These are phyloP conservation scores for Mus pahari DNA, from an alignment of 2,113 vertebrate species.

Conservation along the genomic window DNA sequence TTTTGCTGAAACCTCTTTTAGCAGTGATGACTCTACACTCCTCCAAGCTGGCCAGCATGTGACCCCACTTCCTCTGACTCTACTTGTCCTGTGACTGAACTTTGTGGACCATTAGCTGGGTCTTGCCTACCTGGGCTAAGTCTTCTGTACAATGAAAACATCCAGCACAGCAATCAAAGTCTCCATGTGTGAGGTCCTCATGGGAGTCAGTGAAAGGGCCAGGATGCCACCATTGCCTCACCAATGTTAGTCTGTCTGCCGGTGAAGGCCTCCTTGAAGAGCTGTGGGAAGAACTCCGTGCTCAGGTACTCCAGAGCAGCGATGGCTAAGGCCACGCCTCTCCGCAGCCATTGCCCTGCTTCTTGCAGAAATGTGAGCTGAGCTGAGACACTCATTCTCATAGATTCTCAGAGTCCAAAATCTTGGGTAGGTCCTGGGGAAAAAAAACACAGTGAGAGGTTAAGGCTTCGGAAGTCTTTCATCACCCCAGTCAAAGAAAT, in stretches of 20 bases:
- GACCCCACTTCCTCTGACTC: too few relatives aligned
- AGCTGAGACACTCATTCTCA: background rate
- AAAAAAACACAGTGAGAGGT: background rate
- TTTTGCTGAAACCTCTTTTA: too few relatives aligned
- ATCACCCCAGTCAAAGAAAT: background rate
- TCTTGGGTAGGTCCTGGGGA: accelerated
- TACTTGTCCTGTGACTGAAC: too few relatives aligned
- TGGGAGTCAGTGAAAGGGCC: background rate
- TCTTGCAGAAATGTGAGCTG: background rate
- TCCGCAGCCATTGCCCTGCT: background rate
- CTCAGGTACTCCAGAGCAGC: background rate
- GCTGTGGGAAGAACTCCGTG: background rate
- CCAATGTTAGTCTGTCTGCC: background rate
- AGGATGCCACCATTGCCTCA: background rate
- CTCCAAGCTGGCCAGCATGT: too few relatives aligned
- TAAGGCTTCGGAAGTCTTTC: background rate
- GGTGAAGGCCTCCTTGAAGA: background rate
- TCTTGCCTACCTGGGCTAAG: too few relatives aligned
- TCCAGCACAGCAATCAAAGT: too few relatives aligned
- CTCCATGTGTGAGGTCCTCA: too few relatives aligned
- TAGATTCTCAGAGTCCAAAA: background rate
- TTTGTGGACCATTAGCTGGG: too few relatives aligned
- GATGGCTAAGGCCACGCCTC: background rate
- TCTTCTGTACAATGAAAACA: too few relatives aligned
- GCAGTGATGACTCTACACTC: too few relatives aligned